phyloP scores from a whole-genome alignment of 2,113 vertebrate species.

The Erythrolamprus reginae region DNA sequence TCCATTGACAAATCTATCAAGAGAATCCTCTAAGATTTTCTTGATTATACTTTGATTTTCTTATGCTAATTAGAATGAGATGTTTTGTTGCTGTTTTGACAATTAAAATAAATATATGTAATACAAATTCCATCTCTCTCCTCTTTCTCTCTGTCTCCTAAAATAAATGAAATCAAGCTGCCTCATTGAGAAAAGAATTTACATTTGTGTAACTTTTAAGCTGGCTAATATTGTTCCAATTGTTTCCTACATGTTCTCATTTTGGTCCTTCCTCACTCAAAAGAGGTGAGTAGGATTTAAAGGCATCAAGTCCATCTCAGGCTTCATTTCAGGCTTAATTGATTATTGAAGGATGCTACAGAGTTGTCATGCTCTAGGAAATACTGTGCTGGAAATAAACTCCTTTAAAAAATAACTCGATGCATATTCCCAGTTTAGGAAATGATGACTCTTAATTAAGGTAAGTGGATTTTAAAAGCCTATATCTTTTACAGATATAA shows the following conservation, averaged over 20 bases:
- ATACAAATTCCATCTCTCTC: not conserved
- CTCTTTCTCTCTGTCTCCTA: not conserved
- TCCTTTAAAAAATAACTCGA: conserved; percentile 52
- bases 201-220: conserved; percentile 11
- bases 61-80: not conserved
- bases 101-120: not conserved
- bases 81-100: not conserved
- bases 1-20: not conserved
- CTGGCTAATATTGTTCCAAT: not conserved
- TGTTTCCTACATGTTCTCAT: conserved; percentile 23
- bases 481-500: conserved; percentile 7
- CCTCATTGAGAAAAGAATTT: not conserved
- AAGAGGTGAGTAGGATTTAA: conserved; percentile 42
- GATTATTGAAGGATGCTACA: conserved; percentile 66
- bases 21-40: not conserved
- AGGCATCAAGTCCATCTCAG: conserved; percentile 34
- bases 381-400: conserved; percentile 64
- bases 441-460: conserved; percentile 46
- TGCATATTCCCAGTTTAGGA: conserved; percentile 53
- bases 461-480: conserved; percentile 36
- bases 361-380: conserved; percentile 56
- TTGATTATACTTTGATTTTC: not conserved
- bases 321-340: conserved; percentile 65
- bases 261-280: conserved; percentile 35
- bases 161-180: not conserved